Base-by-base conservation (phyloP, 1,140 invertebrate genomes). In the Drosophila erecta region DNA sequence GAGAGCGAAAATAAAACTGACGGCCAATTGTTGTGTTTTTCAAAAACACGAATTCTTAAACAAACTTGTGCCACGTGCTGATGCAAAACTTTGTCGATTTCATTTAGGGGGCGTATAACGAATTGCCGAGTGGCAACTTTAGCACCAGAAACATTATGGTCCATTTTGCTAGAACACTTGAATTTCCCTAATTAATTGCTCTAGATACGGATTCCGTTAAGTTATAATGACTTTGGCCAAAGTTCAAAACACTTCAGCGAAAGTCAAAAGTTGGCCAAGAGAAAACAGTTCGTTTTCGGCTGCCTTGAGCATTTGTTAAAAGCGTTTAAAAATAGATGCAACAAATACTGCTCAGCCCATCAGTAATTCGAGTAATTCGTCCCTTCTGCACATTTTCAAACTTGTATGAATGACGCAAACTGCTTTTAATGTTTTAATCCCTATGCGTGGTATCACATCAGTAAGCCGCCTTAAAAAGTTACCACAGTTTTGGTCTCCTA, bases 111-210 rank as follows among this genome's bases (percentile, higher is more conserved):
- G 41, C 22, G 37, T 38, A 43, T 41, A 61, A 60, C 72, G 65
- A 81, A 76, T 81, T 17, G 51, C 37, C 38, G 6, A 15, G 37
- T 49, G 30, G 35, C 11, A 75, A 64, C 61, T 70, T 67, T 49
- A 33, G 43, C 44, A 35, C 35, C 7, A 20, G 46, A 33, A 41
- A 54, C 65, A 46, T 58, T 71, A 30, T 65, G 50, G 65, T 43
- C 37, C 61, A 53, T 20, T 51, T 51, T 15, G 24, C 37, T 15
- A 7, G 12, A 65, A 20, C n/a, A 51, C 30, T 51, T 65, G 46
- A 54, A 44, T 59, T 81, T 46, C 53, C 30, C 47, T 81, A 81
- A 83, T 83, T 81, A 83, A 83, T 81, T 49, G 58, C 58, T 59
- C 46, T 22, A 69, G 49, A 60, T 73, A 74, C 54, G 60, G 57